These are phyloP conservation scores for Sussaba pulchella DNA, from an alignment of 2,888 invertebrate genomes.

Conservation along the genomic window DNA sequence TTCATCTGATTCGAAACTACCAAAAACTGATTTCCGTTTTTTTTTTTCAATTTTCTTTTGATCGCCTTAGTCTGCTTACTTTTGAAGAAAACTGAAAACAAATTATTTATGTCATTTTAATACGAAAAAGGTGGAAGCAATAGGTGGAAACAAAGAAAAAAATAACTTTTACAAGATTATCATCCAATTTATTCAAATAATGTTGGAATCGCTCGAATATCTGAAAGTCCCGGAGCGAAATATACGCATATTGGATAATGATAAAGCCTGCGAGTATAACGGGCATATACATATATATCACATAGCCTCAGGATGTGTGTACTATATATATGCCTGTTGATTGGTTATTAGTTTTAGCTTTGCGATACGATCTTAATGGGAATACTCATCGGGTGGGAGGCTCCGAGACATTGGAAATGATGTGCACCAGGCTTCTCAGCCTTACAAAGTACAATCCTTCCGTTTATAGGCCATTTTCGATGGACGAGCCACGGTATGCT, in stretches of 20 bases:
- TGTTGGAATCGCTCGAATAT: too few relatives aligned
- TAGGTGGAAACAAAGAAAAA: too few relatives aligned
- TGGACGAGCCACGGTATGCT: neutral
- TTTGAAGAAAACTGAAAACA: too few relatives aligned
- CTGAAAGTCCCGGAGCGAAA: too few relatives aligned
- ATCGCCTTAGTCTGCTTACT: too few relatives aligned
- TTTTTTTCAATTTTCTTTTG: too few relatives aligned
- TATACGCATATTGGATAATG: constrained; percentile 77
- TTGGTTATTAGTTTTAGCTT: constrained; percentile 83
- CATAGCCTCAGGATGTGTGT: neutral
- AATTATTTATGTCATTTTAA: too few relatives aligned
- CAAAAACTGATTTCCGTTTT: too few relatives aligned
- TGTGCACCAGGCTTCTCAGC: constrained; percentile 74
- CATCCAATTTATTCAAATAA: too few relatives aligned
- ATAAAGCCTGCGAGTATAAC: constrained; percentile 77
- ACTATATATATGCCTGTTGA: constrained; percentile 70
- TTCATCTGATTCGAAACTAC: too few relatives aligned
- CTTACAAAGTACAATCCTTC: constrained; percentile 30
- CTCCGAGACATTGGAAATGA: constrained; percentile 80
- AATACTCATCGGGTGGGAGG: constrained; percentile 83
- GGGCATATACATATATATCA: constrained; percentile 44
- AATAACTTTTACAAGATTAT: too few relatives aligned
- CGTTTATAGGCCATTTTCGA: neutral
- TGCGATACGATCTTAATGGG: constrained; percentile 82
- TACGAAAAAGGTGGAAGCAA: too few relatives aligned